Evolutionary conservation across 1,140 invertebrate species (phyloP), one percentile per base, ranked within the genome.

Genomic region (Hyles euphorbiae): DNA sequence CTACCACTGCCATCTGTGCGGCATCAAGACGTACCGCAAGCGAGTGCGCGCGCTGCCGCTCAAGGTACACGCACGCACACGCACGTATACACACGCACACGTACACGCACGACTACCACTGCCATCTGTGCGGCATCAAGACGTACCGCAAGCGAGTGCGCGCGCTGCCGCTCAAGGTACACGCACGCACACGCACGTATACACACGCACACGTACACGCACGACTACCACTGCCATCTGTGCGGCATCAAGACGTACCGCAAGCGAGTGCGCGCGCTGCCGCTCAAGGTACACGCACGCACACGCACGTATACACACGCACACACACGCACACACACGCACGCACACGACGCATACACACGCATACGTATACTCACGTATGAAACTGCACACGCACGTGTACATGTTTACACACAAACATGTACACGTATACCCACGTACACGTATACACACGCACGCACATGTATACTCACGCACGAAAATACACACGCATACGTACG

Each of bases 1-100:
- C 86, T 98, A 97, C 90, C 94, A 94, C 75, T 98, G 97, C 85
- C 97, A 96, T 77, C 94, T 98, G 53, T 98, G 97, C 89, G 94
- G 95, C 12, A 94, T 96, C 61, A 94, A 93, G 56, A 98, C 96
- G 2, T 97, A 98, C 78, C 87, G 97, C 52, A 97, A 96, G 83
- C 90, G 96, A 45, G 95, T 98, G 5, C 90, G 96, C 66, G 96
- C 96, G 3, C 88, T 98, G 51, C 94, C 95, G 8, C 95, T 98
- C 52, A 95, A 96, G 91, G 93, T 94, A 48, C 12, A 2, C 46
- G 7, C 46, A 48, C 4, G 22, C 22, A 22, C 5, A 11, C n/a
- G 5, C 46, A 48, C 46, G 22, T 22, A n/a, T n/a, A n/a, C n/a
- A n/a, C n/a, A n/a, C n/a, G n/a, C n/a, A n/a, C n/a, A n/a, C n/a